Evolutionary conservation across 2,113 vertebrate genomes (phyloP).

Genomic region (Tachysurus vachellii): DNA sequence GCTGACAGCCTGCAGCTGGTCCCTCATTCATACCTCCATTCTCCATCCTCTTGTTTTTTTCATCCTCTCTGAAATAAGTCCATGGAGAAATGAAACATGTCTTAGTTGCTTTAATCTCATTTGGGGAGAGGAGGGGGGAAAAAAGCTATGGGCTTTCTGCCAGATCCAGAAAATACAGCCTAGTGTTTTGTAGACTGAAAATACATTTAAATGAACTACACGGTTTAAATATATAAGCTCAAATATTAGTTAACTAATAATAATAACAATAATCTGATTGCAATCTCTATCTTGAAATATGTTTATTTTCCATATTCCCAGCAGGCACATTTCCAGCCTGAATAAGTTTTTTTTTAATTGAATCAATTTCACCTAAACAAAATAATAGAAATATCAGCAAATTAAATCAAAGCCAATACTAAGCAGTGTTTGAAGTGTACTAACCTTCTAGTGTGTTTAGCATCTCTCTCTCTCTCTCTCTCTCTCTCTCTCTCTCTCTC

Average conservation of each 20-base stretch:
- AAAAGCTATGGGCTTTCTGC: slow-evolving; percentile 10
- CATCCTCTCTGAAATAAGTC: slow-evolving; percentile 40
- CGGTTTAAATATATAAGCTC: not conserved
- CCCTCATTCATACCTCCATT: slow-evolving; percentile 74
- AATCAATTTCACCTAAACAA: not conserved
- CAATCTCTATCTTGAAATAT: not conserved
- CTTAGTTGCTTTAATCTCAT: slow-evolving; percentile 41
- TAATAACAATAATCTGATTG: not conserved
- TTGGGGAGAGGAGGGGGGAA: not conserved
- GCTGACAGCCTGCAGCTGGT: slow-evolving; percentile 73
- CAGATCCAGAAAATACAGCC: slow-evolving; percentile 9
- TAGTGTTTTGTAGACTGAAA: not conserved
- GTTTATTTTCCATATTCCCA: not conserved
- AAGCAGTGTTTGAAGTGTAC: slow-evolving; percentile 20
- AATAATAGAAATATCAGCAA: not conserved
- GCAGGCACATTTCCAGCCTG: not conserved
- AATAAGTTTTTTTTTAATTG: not conserved
- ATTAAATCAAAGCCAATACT: not conserved
- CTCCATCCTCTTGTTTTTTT: slow-evolving; percentile 66
- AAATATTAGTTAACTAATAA: not conserved
- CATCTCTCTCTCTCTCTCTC: not conserved
- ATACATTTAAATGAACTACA: not conserved
- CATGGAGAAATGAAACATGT: slow-evolving; percentile 36
- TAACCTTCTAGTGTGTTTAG: slow-evolving; percentile 48
- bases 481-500: too few species aligned